Evolutionary conservation across 2,797 vertebrate genomes (phyloP).

Genomic region (Jordanella pulchra): DNA sequence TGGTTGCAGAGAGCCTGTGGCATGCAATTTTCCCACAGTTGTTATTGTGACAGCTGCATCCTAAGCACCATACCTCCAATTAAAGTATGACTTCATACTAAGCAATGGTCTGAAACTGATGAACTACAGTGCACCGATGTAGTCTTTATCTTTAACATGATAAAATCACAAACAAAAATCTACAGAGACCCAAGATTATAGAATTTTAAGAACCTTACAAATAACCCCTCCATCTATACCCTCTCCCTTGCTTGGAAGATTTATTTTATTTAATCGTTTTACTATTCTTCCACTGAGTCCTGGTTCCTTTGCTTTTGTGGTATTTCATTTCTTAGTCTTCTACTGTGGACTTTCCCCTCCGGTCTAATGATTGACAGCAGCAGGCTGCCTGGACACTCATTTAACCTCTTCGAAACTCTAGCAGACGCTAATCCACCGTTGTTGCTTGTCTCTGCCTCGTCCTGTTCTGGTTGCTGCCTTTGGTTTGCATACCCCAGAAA

Average conservation of each 20-base stretch:
- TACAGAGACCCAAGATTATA: neutral
- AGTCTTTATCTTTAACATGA: slow-evolving; percentile 10
- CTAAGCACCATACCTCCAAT: slow-evolving; percentile 38
- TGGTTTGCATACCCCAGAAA: slow-evolving; percentile 39
- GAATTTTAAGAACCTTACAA: neutral
- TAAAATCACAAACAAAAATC: slow-evolving; percentile 12
- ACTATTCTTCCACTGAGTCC: neutral
- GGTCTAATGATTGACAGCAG: slow-evolving; percentile 79
- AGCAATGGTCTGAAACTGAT: slow-evolving; percentile 20
- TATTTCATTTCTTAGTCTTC: slow-evolving; percentile 36
- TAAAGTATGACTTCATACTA: slow-evolving; percentile 56
- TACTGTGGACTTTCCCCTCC: slow-evolving; percentile 56
- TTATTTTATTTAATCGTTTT: neutral
- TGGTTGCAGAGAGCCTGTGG: slow-evolving; percentile 16
- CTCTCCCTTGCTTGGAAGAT: neutral
- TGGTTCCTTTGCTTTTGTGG: slow-evolving; percentile 38
- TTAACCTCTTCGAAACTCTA: slow-evolving; percentile 79
- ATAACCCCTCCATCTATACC: neutral
- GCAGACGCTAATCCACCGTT: slow-evolving; percentile 67
- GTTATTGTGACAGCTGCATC: slow-evolving; percentile 53
- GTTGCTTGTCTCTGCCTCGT: slow-evolving; percentile 40
- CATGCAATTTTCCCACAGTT: slow-evolving; percentile 32
- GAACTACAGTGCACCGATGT: slow-evolving; percentile 7
- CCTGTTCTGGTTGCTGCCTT: slow-evolving; percentile 47
- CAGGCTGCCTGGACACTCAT: slow-evolving; percentile 74